These are phyloP conservation scores for Catharus fuscescens DNA, from an alignment of 2,113 vertebrate species.

Conservation along the genomic window DNA sequence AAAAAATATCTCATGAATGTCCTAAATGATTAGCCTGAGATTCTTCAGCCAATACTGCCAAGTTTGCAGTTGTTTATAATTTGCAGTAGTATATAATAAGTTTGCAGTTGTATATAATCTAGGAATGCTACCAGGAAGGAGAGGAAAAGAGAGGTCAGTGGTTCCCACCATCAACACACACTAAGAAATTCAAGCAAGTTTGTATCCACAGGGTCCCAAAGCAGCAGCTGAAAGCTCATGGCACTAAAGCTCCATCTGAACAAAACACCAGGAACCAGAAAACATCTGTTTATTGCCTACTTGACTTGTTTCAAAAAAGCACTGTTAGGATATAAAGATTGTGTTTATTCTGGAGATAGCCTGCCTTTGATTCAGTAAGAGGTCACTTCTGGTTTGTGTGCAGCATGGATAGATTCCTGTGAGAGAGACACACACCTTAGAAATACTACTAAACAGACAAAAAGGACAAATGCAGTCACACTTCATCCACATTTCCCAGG, in stretches of 20 bases:
- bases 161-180: fast-evolving
- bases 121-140: not conserved
- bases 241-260: not conserved
- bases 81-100: too few species aligned
- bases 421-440: not conserved
- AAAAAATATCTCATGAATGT: not conserved
- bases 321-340: not conserved
- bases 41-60: not conserved
- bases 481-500: not conserved
- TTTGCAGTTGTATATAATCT: not conserved
- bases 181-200: not conserved
- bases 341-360: not conserved
- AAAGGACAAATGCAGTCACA: not conserved
- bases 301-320: not conserved
- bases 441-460: not conserved
- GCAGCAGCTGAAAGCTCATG: not conserved
- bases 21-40: not conserved
- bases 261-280: not conserved
- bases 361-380: not conserved
- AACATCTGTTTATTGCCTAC: not conserved
- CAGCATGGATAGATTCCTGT: not conserved
- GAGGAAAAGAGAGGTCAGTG: not conserved
- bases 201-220: fast-evolving
- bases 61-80: not conserved
- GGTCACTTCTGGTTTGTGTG: not conserved